Evolutionary conservation across 1,140 invertebrate species (phyloP).

Genomic region (Branchinecta lynchi): DNA sequence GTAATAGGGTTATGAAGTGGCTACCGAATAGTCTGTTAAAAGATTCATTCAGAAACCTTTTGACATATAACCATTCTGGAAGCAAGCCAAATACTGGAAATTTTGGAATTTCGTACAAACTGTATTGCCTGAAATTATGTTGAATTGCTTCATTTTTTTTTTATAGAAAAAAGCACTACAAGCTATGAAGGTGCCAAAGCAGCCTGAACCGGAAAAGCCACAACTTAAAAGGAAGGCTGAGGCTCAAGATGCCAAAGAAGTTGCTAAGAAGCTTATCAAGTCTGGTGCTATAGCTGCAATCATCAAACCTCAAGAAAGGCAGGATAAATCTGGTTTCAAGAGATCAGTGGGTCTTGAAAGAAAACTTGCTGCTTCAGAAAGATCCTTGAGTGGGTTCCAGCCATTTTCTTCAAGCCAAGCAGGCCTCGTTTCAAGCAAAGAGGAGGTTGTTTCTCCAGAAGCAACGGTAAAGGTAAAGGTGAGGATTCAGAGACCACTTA

Average conservation of each 20-base stretch:
- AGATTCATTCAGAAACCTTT: too few relatives aligned
- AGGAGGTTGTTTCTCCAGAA: slow-evolving; percentile 26
- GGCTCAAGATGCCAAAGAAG: slow-evolving; percentile 80
- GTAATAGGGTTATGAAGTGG: too few relatives aligned
- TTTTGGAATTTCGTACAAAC: background rate
- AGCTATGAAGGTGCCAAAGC: slow-evolving; percentile 70
- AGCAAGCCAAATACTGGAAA: too few relatives aligned
- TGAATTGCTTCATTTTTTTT: slow-evolving; percentile 21
- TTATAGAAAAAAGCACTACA: slow-evolving; percentile 75
- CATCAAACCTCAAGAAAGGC: slow-evolving; percentile 45
- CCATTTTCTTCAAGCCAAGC: slow-evolving; percentile 65
- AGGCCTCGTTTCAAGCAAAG: slow-evolving; percentile 38
- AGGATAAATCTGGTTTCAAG: slow-evolving; percentile 69
- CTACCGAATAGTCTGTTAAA: too few relatives aligned
- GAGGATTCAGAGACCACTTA: background rate
- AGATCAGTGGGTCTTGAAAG: slow-evolving; percentile 58
- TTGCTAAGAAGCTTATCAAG: slow-evolving; percentile 83
- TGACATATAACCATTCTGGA: too few relatives aligned
- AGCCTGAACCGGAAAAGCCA: slow-evolving; percentile 62
- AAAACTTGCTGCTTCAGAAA: slow-evolving; percentile 43
- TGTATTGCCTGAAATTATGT: slow-evolving; percentile 21
- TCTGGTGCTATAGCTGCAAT: slow-evolving; percentile 77
- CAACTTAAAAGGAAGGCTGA: slow-evolving; percentile 61
- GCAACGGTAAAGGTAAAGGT: slow-evolving; percentile 24
- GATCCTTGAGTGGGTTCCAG: slow-evolving; percentile 58